Percentiles rank a stretch among this genome's conserved stretches.
These are phyloP conservation scores for Himalopsyche tibetana DNA, from an alignment of 2,888 invertebrate species.

Conservation along the genomic window DNA sequence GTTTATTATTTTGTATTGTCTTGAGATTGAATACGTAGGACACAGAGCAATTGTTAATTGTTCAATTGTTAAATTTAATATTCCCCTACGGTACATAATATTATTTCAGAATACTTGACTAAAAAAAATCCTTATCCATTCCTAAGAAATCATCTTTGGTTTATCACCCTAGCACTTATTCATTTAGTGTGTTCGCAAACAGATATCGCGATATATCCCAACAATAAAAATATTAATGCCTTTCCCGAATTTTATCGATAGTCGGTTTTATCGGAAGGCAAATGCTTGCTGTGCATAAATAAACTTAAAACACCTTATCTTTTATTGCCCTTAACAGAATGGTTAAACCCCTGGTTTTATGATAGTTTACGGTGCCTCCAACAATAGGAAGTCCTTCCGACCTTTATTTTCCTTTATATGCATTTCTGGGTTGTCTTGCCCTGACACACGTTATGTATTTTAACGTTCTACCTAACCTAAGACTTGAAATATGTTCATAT, in stretches of 20 bases:
- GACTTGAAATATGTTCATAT: conserved; percentile 15
- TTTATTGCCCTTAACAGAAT: conserved; percentile 23
- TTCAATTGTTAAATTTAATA: too few species aligned
- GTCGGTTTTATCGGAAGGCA: conserved; percentile 12
- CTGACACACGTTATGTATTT: conserved; percentile 26
- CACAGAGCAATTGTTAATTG: too few species aligned
- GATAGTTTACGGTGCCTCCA: conserved; percentile 2
- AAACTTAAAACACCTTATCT: conserved; percentile 28
- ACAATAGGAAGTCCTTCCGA: conserved; percentile 22
- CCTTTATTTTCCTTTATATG: conserved; percentile 34
- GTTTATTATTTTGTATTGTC: too few species aligned
- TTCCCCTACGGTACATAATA: too few species aligned
- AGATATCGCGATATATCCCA: background rate
- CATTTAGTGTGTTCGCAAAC: too few species aligned
- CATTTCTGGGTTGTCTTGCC: conserved; percentile 11
- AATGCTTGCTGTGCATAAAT: conserved; percentile 26
- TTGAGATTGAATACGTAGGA: too few species aligned
- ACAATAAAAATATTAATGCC: conserved; percentile 1
- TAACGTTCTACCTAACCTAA: background rate
- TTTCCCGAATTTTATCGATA: background rate
- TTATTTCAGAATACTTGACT: too few species aligned
- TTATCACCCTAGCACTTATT: too few species aligned
- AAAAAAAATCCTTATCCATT: too few species aligned
- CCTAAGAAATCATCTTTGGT: too few species aligned
- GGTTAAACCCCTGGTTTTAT: conserved; percentile 20